phyloP scores from a whole-genome alignment of 2,113 vertebrate genomes.

The Caretta caretta region DNA sequence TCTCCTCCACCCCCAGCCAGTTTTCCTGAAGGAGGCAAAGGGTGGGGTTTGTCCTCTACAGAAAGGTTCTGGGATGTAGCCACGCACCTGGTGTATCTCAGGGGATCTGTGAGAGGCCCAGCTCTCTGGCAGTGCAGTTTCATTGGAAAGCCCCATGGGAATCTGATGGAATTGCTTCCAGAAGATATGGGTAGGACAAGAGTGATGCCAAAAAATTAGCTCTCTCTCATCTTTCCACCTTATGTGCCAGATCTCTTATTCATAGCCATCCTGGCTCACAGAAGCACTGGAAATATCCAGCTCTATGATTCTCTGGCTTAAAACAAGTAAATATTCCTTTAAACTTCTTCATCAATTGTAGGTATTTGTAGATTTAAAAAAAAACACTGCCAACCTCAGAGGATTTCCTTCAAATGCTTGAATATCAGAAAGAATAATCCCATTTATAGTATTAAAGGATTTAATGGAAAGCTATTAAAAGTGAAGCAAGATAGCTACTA shows the following conservation, averaged over 20 bases:
- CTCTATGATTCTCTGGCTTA: neutral
- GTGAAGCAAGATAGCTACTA: slow-evolving; percentile 22
- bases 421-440: slow-evolving; percentile 31
- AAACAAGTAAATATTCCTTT: neutral
- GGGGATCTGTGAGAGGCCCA: rapidly evolving
- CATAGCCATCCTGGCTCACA: neutral
- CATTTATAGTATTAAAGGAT: slow-evolving; percentile 36
- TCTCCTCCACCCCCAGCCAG: neutral
- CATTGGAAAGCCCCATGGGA: neutral
- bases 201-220: neutral
- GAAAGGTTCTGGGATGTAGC: neutral
- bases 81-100: rapidly evolving
- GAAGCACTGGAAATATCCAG: neutral
- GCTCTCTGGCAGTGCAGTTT: neutral
- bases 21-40: neutral
- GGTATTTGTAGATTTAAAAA: neutral
- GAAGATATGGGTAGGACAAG: neutral
- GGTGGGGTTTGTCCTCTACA: rapidly evolving
- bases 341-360: neutral
- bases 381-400: neutral
- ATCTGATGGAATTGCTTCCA: neutral
- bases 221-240: neutral
- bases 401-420: slow-evolving; percentile 11
- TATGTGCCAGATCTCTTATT: rapidly evolving
- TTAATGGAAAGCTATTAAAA: slow-evolving; percentile 57